Percentiles rank a stretch among this genome's conserved stretches.
Conservation (phyloP, 2,113 vertebrate genomes). For the Vimba vimba region DNA sequence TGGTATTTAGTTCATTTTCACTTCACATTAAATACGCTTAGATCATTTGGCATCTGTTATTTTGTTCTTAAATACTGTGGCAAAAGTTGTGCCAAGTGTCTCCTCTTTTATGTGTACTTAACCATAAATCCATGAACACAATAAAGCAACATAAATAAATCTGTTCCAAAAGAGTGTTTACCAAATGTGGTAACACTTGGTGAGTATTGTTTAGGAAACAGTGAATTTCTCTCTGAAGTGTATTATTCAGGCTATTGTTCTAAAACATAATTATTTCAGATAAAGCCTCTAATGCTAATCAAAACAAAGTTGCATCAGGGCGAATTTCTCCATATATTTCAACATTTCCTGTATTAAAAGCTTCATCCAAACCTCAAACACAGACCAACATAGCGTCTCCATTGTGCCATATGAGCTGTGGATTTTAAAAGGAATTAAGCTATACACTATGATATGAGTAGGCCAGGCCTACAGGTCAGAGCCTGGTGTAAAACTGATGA, state of each 20-base stretch:
- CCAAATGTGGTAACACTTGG: background rate
- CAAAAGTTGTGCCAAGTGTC: background rate
- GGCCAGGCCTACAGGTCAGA: background rate
- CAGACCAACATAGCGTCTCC: background rate
- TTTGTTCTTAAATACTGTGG: too few species aligned
- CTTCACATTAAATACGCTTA: background rate
- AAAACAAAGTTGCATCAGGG: slow-evolving; percentile 20
- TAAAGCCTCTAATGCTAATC: slow-evolving; percentile 26
- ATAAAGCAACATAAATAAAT: background rate
- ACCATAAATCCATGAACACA: background rate
- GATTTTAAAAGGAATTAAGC: background rate
- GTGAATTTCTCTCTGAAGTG: background rate
- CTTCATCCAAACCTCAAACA: background rate
- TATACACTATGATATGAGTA: background rate
- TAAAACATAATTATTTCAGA: slow-evolving; percentile 20
- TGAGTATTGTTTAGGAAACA: slow-evolving; percentile 2
- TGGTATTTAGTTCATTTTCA: background rate
- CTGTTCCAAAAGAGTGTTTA: background rate
- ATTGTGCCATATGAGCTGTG: background rate
- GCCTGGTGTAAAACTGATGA: background rate
- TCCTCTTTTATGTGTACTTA: background rate
- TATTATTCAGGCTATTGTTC: slow-evolving; percentile 30
- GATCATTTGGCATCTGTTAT: too few species aligned
- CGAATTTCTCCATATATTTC: background rate
- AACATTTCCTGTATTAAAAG: slow-evolving; percentile 9